phyloP scores from a whole-genome alignment of 2,113 vertebrate species.

The Poicephalus meyeri region DNA sequence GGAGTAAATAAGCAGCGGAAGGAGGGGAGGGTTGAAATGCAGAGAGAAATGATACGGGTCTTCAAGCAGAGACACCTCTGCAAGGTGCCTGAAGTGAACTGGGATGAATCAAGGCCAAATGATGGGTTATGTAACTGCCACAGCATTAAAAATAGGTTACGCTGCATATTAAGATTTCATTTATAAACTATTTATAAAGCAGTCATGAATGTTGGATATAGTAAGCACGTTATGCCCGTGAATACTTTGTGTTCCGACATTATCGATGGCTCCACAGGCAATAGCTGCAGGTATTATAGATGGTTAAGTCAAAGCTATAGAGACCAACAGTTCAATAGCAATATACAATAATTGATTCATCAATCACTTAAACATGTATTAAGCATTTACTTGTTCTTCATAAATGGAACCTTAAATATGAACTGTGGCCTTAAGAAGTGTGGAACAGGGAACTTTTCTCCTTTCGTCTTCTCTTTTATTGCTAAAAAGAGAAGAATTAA shows the following conservation, averaged over 20 bases:
- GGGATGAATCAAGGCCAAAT: constrained; percentile 26
- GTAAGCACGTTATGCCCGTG: constrained; percentile 1
- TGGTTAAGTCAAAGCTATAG: constrained; percentile 13
- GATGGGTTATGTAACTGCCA: background rate
- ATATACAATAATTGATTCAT: constrained; percentile 40
- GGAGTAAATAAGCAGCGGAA: background rate
- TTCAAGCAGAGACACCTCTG: background rate
- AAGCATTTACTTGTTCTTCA: constrained; percentile 37
- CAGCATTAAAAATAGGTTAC: constrained; percentile 30
- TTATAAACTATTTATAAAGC: constrained; percentile 58
- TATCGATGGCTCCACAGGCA: background rate
- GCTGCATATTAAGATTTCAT: constrained; percentile 28
- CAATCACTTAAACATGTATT: constrained; percentile 19
- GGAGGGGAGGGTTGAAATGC: background rate
- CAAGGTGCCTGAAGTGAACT: background rate
- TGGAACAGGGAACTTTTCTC: background rate
- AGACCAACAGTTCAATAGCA: constrained; percentile 32
- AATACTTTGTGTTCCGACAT: background rate
- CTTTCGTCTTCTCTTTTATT: background rate
- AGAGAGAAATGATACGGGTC: background rate
- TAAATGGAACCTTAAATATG: constrained; percentile 31
- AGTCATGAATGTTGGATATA: constrained; percentile 44
- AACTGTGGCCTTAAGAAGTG: constrained; percentile 16
- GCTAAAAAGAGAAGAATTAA: background rate
- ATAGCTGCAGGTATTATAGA: background rate